Percentiles rank a stretch among this genome's conserved stretches.
phyloP scores from a whole-genome alignment of 2,888 invertebrate genomes.

The Eristalinus aeneus region DNA sequence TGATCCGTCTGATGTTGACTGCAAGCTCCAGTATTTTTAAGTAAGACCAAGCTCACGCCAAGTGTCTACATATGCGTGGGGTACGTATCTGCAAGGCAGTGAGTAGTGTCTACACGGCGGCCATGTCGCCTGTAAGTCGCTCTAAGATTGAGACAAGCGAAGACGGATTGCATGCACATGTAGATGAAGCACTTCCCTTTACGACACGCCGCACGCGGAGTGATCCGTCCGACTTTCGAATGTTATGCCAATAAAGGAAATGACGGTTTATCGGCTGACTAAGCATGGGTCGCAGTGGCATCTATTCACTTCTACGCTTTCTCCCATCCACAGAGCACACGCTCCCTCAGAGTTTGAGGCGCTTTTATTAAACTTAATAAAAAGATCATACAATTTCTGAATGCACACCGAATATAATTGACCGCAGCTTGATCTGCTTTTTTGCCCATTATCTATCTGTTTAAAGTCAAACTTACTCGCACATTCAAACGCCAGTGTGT shows the following conservation, averaged over 20 bases:
- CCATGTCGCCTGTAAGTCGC: neutral
- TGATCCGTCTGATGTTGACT: slow-evolving; percentile 22
- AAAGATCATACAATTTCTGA: neutral
- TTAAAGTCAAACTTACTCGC: neutral
- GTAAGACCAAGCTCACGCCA: slow-evolving; percentile 54
- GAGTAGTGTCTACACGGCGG: slow-evolving; percentile 1
- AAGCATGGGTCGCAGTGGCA: neutral
- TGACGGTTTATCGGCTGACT: neutral
- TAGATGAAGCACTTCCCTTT: neutral
- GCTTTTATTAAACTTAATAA: neutral
- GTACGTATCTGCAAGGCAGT: slow-evolving; percentile 10
- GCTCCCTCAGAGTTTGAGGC: neutral
- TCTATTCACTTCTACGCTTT: neutral
- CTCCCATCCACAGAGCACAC: neutral
- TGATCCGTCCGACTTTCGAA: neutral
- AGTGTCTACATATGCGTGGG: slow-evolving; percentile 53
- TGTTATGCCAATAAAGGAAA: neutral
- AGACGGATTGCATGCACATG: neutral
- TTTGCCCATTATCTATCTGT: neutral
- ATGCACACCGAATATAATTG: neutral
- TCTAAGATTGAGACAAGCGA: neutral
- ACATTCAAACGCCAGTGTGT: neutral
- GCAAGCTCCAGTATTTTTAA: slow-evolving; percentile 37
- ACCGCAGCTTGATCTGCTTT: neutral
- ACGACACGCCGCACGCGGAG: neutral